A percentile compares a stretch with the other conserved stretches of the same genome.
Evolutionary conservation across 1,140 invertebrate species (phyloP).

Genomic region (Piezodorus guildinii): DNA sequence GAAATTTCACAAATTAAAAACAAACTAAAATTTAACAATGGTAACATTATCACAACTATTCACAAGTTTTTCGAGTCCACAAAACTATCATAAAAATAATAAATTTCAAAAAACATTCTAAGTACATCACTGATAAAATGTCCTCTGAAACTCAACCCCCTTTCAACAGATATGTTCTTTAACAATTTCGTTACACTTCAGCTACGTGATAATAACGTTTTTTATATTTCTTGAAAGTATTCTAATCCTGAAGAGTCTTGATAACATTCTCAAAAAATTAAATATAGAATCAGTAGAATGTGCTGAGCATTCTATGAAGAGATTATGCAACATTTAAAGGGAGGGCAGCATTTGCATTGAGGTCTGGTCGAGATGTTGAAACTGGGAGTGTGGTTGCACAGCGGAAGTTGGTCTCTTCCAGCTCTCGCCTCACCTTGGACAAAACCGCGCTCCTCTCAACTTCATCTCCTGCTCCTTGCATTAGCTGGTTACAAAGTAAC

Average conservation of each 20-base stretch:
- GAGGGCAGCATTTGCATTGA: slow-evolving; percentile 34
- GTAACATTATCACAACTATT: not conserved
- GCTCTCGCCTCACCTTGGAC: slow-evolving; percentile 34
- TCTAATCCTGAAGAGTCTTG: not conserved
- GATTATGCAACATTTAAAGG: slow-evolving; percentile 9
- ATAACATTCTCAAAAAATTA: not conserved
- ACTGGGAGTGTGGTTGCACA: slow-evolving; percentile 33
- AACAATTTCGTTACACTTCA: not conserved
- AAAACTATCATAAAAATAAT: not conserved
- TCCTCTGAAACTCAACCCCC: not conserved
- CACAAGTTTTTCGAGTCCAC: not conserved
- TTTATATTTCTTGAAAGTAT: not conserved
- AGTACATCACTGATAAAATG: not conserved
- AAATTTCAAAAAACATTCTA: not conserved
- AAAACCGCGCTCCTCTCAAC: slow-evolving; percentile 36
- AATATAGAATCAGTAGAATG: not conserved
- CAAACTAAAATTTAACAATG: not conserved
- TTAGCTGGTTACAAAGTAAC: slow-evolving; percentile 30
- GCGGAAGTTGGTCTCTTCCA: slow-evolving; percentile 37
- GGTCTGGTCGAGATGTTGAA: slow-evolving; percentile 32
- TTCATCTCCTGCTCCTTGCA: slow-evolving; percentile 35
- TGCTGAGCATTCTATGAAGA: not conserved
- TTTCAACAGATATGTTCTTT: not conserved
- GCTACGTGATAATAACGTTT: not conserved
- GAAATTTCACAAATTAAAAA: not conserved